Evolutionary conservation across 2,888 invertebrate genomes (phyloP), one percentile per base, ranked within the genome.

Genomic region (Ophion costatus): DNA sequence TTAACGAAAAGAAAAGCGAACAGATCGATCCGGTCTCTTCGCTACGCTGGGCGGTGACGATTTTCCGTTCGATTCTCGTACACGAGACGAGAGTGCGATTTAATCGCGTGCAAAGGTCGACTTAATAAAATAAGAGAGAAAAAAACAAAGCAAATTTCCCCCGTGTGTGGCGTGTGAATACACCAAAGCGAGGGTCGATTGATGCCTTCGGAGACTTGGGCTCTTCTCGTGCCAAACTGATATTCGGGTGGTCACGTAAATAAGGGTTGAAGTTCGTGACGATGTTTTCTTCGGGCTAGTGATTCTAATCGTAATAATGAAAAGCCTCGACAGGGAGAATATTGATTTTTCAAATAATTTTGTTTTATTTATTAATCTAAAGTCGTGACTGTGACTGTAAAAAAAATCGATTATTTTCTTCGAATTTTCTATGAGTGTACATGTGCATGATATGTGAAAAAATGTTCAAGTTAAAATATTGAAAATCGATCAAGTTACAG

Each of bases 61-160:
- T 59, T 71, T 38, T 14, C 14, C 9, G 14, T 71, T 71, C 59
- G 59, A 71, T 71, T 71, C 33, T 6, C 38, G 38, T 59, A 57
- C 38, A 38, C 57, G 59, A 71, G 57, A 71, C 24, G 29, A 20
- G 59, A 22, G 22, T 22, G 56, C 10, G n/a, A 38, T 59, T 33
- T 38, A 20, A 20, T 71, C 57, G 71, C 71, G 71, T 71, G 57
- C 22, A 38, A 59, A 71, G 57, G 73, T 71, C 33, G 71, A 56
- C 17, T 51, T 51, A 51, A 17, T 51, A 51, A 51, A 51, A 51
- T 17, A 51, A 51, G 14, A 45, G 11, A 14, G 33, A n/a, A 29
- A 70, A 45, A 69, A 69, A 64, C n/a, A 64, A 45, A 22, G 51
- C 51, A 51, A 51, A 51, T 51, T 51, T 51, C 51, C 51, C 51